phyloP scores from a whole-genome alignment of 2,113 vertebrate genomes.

The Laterallus jamaicensis region DNA sequence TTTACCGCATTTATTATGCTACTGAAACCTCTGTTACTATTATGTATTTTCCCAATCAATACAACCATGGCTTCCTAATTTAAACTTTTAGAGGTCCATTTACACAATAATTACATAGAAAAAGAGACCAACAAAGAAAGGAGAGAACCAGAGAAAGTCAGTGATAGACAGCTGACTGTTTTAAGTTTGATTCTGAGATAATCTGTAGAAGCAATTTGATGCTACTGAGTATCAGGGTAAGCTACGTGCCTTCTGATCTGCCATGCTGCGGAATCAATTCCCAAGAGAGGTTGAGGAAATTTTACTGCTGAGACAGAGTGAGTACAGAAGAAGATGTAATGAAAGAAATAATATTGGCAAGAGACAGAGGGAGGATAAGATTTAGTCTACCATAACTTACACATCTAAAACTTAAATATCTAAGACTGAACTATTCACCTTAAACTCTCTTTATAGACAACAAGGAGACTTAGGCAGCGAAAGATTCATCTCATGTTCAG shows the following conservation, averaged over 20 bases:
- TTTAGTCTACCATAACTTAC: not conserved
- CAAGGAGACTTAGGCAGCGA: not conserved
- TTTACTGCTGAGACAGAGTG: not conserved
- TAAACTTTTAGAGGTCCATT: not conserved
- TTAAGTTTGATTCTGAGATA: not conserved
- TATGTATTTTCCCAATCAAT: not conserved
- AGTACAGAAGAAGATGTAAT: not conserved
- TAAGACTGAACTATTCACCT: not conserved
- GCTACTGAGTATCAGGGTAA: not conserved
- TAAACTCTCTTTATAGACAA: not conserved
- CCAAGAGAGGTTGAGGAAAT: not conserved
- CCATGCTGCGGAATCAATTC: not conserved
- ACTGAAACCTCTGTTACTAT: not conserved
- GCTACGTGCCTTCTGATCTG: not conserved
- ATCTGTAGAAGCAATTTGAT: not conserved
- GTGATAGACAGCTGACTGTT: not conserved
- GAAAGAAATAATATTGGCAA: not conserved
- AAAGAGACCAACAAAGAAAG: not conserved
- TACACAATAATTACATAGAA: not conserved
- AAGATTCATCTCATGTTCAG: not conserved
- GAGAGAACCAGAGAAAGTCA: not conserved
- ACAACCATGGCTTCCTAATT: not conserved
- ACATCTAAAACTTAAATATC: not conserved
- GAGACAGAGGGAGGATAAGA: not conserved
- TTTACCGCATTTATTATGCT: not conserved